Evolutionary conservation across 2,797 vertebrate genomes (phyloP).

Genomic region (Cyclopterus lumpus): DNA sequence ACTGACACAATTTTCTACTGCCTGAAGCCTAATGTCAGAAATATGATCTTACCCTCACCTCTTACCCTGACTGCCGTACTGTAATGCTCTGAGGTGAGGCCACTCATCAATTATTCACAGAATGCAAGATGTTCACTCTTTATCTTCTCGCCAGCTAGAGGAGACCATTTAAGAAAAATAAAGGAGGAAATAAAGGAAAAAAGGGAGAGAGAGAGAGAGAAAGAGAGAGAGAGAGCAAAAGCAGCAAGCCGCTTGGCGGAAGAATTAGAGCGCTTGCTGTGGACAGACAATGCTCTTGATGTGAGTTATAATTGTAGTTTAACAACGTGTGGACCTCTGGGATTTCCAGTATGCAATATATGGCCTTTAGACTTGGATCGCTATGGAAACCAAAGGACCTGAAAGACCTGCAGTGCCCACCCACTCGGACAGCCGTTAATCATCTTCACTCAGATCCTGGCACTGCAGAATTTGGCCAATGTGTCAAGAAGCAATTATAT

Average conservation of each 20-base stretch:
- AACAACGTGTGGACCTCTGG: slow-evolving; percentile 81
- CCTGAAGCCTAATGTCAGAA: slow-evolving; percentile 76
- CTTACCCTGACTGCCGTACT: slow-evolving; percentile 67
- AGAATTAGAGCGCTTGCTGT: slow-evolving; percentile 59
- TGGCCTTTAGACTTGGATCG: slow-evolving; percentile 84
- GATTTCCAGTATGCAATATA: slow-evolving; percentile 80
- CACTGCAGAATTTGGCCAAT: slow-evolving; percentile 89
- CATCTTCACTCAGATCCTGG: slow-evolving; percentile 87
- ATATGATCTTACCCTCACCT: slow-evolving; percentile 78
- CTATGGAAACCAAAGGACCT: slow-evolving; percentile 84
- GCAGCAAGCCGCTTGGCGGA: slow-evolving; percentile 37
- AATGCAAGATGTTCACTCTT: slow-evolving; percentile 74
- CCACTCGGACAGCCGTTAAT: slow-evolving; percentile 89
- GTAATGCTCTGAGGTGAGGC: slow-evolving; percentile 76
- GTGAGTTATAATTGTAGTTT: slow-evolving; percentile 87
- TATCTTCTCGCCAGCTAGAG: slow-evolving; percentile 64
- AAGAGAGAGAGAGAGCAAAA: neutral
- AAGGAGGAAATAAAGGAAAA: slow-evolving; percentile 47
- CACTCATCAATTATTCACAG: slow-evolving; percentile 81
- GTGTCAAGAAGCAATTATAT: slow-evolving; percentile 90
- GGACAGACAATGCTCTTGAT: slow-evolving; percentile 76
- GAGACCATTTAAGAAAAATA: slow-evolving; percentile 68
- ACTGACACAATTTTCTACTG: slow-evolving; percentile 68
- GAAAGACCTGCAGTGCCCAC: slow-evolving; percentile 80
- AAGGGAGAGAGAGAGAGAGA: neutral